Evolutionary conservation across 1,140 invertebrate genomes (phyloP).

Genomic region (Odontomachus brunneus): DNA sequence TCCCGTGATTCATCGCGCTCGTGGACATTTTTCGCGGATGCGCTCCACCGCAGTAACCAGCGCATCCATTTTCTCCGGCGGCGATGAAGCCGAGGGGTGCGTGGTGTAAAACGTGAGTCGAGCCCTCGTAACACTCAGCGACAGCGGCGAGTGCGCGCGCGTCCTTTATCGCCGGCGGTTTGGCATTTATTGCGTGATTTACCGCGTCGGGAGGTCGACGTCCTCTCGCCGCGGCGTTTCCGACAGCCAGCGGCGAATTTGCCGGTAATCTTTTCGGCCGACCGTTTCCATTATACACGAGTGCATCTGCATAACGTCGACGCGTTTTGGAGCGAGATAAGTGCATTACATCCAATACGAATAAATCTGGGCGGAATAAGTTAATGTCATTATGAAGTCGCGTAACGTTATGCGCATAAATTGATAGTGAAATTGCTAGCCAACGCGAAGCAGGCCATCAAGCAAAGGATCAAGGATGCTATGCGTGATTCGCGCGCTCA

Average conservation of each 20-base stretch:
- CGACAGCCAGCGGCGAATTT: slow-evolving; percentile 19
- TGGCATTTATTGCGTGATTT: slow-evolving; percentile 67
- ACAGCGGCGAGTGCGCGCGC: slow-evolving; percentile 25
- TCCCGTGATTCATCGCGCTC: slow-evolving; percentile 25
- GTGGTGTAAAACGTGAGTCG: slow-evolving; percentile 38
- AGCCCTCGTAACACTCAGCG: slow-evolving; percentile 28
- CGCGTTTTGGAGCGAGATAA: slow-evolving; percentile 20
- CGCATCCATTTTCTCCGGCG: slow-evolving; percentile 27
- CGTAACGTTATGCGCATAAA: slow-evolving; percentile 23
- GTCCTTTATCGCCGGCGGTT: slow-evolving; percentile 48
- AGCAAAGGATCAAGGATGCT: slow-evolving; percentile 41
- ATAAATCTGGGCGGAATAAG: slow-evolving; percentile 22
- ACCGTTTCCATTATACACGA: background rate
- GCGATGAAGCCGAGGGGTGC: background rate
- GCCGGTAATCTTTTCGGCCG: slow-evolving; percentile 4
- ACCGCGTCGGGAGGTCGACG: slow-evolving; percentile 32
- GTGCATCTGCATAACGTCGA: background rate
- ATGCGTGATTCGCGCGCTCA: slow-evolving; percentile 27
- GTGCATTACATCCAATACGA: background rate
- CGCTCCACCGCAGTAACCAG: background rate
- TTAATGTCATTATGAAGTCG: slow-evolving; percentile 31
- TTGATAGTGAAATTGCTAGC: background rate
- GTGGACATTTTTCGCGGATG: slow-evolving; percentile 10
- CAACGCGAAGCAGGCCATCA: background rate
- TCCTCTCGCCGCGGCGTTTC: slow-evolving; percentile 32